Base-by-base conservation (phyloP, 2,797 vertebrate species). In the Eurystomus glaucurus region DNA sequence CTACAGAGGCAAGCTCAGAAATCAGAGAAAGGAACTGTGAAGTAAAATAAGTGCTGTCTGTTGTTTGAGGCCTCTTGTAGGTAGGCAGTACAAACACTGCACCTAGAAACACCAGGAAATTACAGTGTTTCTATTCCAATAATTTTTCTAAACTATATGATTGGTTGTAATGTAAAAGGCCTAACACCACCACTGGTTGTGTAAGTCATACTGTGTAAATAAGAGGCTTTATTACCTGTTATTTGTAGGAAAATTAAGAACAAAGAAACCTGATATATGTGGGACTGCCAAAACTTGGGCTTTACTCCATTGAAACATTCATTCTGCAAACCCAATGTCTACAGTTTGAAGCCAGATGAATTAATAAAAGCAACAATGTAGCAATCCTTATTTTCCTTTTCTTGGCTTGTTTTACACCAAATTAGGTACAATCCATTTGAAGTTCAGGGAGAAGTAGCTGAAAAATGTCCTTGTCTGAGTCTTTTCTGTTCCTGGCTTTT, bases 1-100 rank as follows among this genome's bases (percentile, higher is more conserved):
- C 62, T 57, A 64, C 35, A 90, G 71, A 89, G 75, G 35, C 92
- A 70, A 90, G 33, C 85, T 82, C 77, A 92, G 83, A 89, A 92
- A 95, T 46, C 62, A 83, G 64, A 87, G 48, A 60, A 80, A 90
- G 62, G 39, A 35, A 37, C 55, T n/a, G 25, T 18, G 43, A 80
- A 66, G 62, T 60, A 58, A 93, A 96, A 9, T 29, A 60, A 50
- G 35, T 60, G 18, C 62, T 22, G 15, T n/a, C 55, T 76, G 66
- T 74, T 60, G 26, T 74, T 20, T 39, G 41, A 70, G 57, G 62
- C 31, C 51, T 82, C 74, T 55, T 55, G 28, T 23, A 69, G 54
- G 48, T 25, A 88, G 62, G 51, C 66, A 76, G 43, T 46, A 71
- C 11, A 86, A 95, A 55, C 60, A 79, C 5, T 14, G 31, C 58